Evolutionary conservation across 2,797 vertebrate species (phyloP).

Genomic region (Artibeus jamaicensis): DNA sequence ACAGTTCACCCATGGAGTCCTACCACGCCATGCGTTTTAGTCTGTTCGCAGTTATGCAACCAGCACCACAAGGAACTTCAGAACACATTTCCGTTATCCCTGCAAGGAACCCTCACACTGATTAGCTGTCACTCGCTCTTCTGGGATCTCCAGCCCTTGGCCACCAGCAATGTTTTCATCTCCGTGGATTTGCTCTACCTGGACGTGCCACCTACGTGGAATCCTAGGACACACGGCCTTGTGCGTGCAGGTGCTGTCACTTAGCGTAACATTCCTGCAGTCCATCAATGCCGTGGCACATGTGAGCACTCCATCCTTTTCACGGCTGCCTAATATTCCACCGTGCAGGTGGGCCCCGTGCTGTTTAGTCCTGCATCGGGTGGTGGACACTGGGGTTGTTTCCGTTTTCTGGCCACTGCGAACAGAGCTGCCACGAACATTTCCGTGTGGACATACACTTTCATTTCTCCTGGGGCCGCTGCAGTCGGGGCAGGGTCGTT

Average conservation of each 20-base stretch:
- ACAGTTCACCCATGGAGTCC: not conserved
- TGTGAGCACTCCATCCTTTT: fast-evolving
- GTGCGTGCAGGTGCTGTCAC: no score
- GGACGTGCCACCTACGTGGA: not conserved
- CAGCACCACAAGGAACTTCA: not conserved
- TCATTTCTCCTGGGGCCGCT: fast-evolving
- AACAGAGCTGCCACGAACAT: not conserved
- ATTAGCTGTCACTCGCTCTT: fast-evolving
- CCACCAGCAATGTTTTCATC: not conserved
- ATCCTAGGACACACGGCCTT: fast-evolving
- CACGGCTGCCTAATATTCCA: fast-evolving
- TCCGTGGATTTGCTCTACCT: not conserved
- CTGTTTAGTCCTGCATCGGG: fast-evolving
- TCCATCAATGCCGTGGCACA: fast-evolving
- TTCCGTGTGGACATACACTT: fast-evolving
- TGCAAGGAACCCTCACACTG: fast-evolving
- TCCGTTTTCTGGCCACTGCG: not conserved
- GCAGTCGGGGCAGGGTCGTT: fast-evolving
- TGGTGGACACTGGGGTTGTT: not conserved
- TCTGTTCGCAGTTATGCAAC: fast-evolving
- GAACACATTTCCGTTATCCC: not conserved
- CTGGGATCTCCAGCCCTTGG: fast-evolving
- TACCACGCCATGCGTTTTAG: not conserved
- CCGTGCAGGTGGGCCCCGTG: fast-evolving
- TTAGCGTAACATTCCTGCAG: not conserved